Percentiles rank a stretch among this genome's conserved stretches.
These are phyloP conservation scores for Elephas maximus DNA, from an alignment of 2,113 vertebrate species.

Conservation along the genomic window DNA sequence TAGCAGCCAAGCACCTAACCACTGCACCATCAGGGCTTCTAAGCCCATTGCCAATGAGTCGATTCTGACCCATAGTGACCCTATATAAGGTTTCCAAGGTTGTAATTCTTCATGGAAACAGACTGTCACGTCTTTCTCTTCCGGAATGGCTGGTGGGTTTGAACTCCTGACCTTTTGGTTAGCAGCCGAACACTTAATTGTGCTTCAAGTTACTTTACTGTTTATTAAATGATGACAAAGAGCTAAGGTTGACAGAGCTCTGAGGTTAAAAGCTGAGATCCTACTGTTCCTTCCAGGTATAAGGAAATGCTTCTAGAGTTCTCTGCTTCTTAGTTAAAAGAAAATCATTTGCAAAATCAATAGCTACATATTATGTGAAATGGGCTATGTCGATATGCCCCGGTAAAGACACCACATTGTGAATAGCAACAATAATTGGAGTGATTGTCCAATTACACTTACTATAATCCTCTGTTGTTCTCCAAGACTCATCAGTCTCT, in stretches of 20 bases:
- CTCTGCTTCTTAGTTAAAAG: neutral
- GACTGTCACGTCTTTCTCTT: too few species aligned
- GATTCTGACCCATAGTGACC: too few species aligned
- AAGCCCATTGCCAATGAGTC: too few species aligned
- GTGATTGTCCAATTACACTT: neutral
- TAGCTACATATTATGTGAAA: neutral
- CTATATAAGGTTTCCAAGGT: too few species aligned
- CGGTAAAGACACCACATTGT: neutral
- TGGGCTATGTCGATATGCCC: neutral
- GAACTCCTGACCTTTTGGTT: too few species aligned
- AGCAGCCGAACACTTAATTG: too few species aligned
- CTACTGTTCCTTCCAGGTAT: neutral
- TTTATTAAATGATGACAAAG: neutral
- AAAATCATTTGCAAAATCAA: neutral
- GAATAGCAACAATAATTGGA: neutral
- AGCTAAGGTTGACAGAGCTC: neutral
- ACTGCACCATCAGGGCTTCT: too few species aligned
- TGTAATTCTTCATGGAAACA: too few species aligned
- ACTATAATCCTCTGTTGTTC: neutral
- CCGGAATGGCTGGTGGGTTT: too few species aligned
- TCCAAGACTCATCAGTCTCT: neutral
- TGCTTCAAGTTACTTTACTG: neutral
- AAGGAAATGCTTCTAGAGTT: conserved; percentile 1
- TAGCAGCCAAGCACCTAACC: too few species aligned
- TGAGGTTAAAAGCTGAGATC: neutral